Evolutionary conservation across 2,888 invertebrate species (phyloP), one percentile per base, ranked within the genome.

Genomic region (Andrena flavipes): DNA sequence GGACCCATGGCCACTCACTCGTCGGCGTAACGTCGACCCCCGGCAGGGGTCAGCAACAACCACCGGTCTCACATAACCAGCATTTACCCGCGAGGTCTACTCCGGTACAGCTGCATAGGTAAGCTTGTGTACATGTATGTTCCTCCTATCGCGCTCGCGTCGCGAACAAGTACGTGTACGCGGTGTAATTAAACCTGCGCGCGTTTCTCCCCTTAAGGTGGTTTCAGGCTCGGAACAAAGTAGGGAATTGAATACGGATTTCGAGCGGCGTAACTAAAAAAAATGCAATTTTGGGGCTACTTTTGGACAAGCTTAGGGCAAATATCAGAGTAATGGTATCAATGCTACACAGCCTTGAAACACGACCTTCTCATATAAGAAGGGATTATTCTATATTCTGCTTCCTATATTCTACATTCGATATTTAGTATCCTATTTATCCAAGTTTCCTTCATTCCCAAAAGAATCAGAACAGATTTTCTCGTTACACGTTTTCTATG

Each of bases 11-110:
- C 83, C 93, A 93, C 88, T 91, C 93, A 84, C 90, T 93, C 87
- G 91, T 92, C 84, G 91, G 91, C 84, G 90, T 91, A 84, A 90
- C 92, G 87, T 88, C 92, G 88, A 92, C 91, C 89, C 91, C 92
- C 74, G 90, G 91, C 68, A 91, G 93, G 85, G 92, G 91, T 90
- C 93, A 92, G 90, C 87, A 91, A 79, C 90, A 90, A 83, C 92
- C 93, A 84, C 92, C 92, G 87, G 90, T 92, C 83, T 91, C 92
- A 82, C 93, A 93, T 91, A 93, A 93, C 88, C 93, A 93, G 86
- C 93, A 93, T 90, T 89, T 92, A 90, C 92, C 93, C 73, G 91
- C 93, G 75, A 92, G 93, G 84, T 93, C 93, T 79, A 93, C 93
- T 87, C 92, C 93, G 72, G 91, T 92, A 84, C 93, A 93, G 84